phyloP scores from a whole-genome alignment of 2,888 invertebrate species.

The Platynereis dumerilii region DNA sequence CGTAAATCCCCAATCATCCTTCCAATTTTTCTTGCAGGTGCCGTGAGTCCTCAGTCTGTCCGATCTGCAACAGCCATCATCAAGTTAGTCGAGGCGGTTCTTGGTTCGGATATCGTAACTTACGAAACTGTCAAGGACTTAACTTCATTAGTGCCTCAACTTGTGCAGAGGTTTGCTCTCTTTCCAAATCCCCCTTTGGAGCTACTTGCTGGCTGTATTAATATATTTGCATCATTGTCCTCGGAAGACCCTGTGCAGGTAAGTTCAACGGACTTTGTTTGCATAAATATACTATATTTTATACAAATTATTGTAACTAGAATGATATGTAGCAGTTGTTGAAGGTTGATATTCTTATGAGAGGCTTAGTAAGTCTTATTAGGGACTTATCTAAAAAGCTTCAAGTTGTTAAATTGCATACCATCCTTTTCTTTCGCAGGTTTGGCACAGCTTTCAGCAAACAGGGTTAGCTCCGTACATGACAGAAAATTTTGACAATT shows the following conservation, averaged over 20 bases:
- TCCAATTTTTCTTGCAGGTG: constrained; percentile 46
- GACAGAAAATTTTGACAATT: constrained; percentile 54
- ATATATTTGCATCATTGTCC: not conserved
- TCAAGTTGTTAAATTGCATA: no score
- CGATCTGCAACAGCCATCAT: constrained; percentile 10
- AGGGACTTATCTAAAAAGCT: no score
- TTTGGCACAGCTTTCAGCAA: constrained; percentile 55
- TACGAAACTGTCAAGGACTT: constrained; percentile 9
- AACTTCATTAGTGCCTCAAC: constrained; percentile 9
- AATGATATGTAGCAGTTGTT: no score
- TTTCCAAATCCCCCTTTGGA: constrained; percentile 4
- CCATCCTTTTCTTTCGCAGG: no score
- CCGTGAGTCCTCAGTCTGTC: constrained; percentile 21
- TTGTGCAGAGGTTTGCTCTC: constrained; percentile 20
- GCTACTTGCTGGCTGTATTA: not conserved
- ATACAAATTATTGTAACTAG: no score
- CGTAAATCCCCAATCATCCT: no score
- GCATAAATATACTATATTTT: no score
- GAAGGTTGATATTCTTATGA: no score
- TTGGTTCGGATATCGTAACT: constrained; percentile 8
- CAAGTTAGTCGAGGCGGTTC: constrained; percentile 14
- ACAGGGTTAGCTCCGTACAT: constrained; percentile 58
- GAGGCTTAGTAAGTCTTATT: no score
- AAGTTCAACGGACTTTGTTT: not conserved
- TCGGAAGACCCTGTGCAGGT: not conserved